These are phyloP conservation scores for Tinamus guttatus DNA, from an alignment of 2,113 vertebrate genomes.

Conservation along the genomic window DNA sequence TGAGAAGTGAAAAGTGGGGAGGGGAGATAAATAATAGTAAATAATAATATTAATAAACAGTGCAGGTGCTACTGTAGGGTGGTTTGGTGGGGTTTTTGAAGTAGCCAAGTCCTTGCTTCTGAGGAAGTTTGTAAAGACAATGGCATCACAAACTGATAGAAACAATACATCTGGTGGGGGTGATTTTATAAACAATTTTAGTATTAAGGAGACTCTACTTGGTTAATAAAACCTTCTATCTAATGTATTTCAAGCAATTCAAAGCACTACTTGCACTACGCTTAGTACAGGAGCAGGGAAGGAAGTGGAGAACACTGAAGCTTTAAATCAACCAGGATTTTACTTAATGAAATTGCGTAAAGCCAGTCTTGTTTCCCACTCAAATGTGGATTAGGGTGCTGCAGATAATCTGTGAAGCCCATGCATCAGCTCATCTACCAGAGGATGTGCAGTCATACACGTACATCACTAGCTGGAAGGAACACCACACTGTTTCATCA, in stretches of 20 bases:
- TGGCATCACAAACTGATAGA: conserved; percentile 65
- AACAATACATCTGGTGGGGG: conserved; percentile 54
- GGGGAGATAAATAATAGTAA: not conserved
- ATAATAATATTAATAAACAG: not conserved
- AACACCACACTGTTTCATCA: conserved; percentile 61
- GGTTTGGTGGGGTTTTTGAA: conserved; percentile 14
- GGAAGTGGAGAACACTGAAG: not conserved
- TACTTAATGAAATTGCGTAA: conserved; percentile 68
- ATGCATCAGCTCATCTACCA: conserved; percentile 69
- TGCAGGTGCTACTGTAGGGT: not conserved
- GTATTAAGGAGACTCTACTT: conserved; percentile 40
- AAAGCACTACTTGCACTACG: not conserved
- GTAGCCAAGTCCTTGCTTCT: conserved; percentile 69
- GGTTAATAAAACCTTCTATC: conserved; percentile 17
- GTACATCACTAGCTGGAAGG: conserved; percentile 66
- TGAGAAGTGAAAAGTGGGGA: not conserved
- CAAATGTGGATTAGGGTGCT: conserved; percentile 63
- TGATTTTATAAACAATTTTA: conserved; percentile 41
- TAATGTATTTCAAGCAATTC: conserved; percentile 16
- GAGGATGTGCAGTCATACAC: conserved; percentile 63
- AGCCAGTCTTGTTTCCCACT: conserved; percentile 73
- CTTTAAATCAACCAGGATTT: conserved; percentile 35
- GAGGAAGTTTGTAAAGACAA: conserved; percentile 61
- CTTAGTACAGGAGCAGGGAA: not conserved
- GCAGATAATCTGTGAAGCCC: conserved; percentile 70